phyloP scores from a whole-genome alignment of 2,888 invertebrate genomes.

The Cryptops parisi region DNA sequence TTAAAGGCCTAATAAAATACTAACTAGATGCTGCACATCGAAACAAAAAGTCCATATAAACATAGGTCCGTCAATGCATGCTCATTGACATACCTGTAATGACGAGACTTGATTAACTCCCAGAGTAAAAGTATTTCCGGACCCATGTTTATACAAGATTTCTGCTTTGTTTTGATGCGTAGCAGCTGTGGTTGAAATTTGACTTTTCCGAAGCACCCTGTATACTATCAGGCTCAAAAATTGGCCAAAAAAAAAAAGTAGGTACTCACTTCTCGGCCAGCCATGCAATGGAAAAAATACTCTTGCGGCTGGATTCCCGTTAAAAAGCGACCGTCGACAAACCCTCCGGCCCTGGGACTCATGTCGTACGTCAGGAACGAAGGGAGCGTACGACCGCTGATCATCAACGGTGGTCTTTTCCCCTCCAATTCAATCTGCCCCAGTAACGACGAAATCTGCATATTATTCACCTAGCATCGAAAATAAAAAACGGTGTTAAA shows the following conservation, averaged over 20 bases:
- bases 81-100: no score
- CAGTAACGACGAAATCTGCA: slow-evolving; percentile 94
- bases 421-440: slow-evolving; percentile 99
- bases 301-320: slow-evolving; percentile 98
- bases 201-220: no score
- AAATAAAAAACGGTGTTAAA: slow-evolving; percentile 10
- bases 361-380: slow-evolving; percentile 79
- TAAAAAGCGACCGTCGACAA: slow-evolving; percentile 90
- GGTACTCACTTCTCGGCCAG: slow-evolving; percentile 90
- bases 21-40: slow-evolving; percentile 4
- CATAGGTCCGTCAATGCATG: no score
- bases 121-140: no score
- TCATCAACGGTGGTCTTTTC: slow-evolving; percentile 85
- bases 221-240: no score
- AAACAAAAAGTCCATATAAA: background rate
- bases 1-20: no score
- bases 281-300: slow-evolving; percentile 99
- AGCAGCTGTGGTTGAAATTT: no score
- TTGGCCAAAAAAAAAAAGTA: slow-evolving; percentile 15
- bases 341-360: slow-evolving; percentile 86
- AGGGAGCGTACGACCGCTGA: slow-evolving; percentile 76
- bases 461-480: slow-evolving; percentile 55
- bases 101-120: no score
- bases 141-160: no score
- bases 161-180: no score